Evolutionary conservation across 1,140 invertebrate species (phyloP).

Genomic region (Drosophila sp.): DNA sequence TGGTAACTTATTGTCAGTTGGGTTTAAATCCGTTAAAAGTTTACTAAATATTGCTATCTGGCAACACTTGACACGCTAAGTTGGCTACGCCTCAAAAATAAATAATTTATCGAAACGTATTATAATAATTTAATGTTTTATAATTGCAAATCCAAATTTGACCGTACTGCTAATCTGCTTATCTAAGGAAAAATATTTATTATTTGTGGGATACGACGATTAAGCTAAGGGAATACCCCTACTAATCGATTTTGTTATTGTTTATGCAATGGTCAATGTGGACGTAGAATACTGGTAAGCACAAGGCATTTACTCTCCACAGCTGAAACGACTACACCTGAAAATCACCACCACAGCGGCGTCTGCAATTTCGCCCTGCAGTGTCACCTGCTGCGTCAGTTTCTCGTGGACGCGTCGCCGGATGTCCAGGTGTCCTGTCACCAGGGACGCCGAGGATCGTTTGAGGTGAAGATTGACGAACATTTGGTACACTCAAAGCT

Average conservation of each 20-base stretch:
- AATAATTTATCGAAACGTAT: no score
- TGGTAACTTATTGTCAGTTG: not conserved
- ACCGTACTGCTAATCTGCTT: no score
- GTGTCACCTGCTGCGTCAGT: constrained; percentile 71
- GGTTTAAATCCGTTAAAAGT: not conserved
- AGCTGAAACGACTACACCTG: not conserved
- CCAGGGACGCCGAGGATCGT: constrained; percentile 85
- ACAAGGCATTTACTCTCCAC: not conserved
- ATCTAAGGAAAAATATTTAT: no score
- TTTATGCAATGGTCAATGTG: constrained; percentile 76
- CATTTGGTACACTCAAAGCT: constrained; percentile 87
- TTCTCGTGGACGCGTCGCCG: constrained; percentile 56
- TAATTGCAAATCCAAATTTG: no score
- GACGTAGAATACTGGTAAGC: constrained; percentile 83
- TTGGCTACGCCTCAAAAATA: not conserved
- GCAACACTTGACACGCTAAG: not conserved
- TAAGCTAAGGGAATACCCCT: not conserved
- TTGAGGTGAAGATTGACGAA: constrained; percentile 87
- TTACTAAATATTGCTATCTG: not conserved
- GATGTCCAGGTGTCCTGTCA: constrained; percentile 66
- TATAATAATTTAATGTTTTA: no score
- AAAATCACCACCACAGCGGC: constrained; percentile 44
- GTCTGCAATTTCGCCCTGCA: constrained; percentile 78
- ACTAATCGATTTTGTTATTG: not conserved
- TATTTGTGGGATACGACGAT: no score